Conservation (phyloP, 1,140 invertebrate species). For the Brachionus koreanus region DNA sequence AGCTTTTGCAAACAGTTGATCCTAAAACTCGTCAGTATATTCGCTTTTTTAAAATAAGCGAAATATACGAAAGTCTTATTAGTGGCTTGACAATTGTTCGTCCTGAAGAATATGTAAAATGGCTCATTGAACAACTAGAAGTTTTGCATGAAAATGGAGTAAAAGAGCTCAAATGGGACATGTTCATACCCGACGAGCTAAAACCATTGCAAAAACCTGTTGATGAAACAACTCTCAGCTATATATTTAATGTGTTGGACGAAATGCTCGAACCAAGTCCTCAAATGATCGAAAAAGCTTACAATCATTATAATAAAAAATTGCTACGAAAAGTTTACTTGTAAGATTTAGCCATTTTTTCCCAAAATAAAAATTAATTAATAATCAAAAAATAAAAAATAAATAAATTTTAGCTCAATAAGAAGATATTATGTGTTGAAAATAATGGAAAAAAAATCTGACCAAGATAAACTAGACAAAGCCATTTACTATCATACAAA, state of each 20-base stretch:
- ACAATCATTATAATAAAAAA: constrained; percentile 52
- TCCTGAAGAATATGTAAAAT: constrained; percentile 17
- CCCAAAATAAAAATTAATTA: background rate
- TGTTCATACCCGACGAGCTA: constrained; percentile 54
- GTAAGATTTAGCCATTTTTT: constrained; percentile 46
- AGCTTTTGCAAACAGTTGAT: constrained; percentile 36
- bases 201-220: constrained; percentile 47
- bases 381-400: too few relatives aligned
- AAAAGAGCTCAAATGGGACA: constrained; percentile 47
- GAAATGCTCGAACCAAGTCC: constrained; percentile 48
- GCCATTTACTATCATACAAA: constrained; percentile 49
- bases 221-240: constrained; percentile 36
- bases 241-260: constrained; percentile 35
- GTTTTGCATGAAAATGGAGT: background rate
- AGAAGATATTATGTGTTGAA: constrained; percentile 51
- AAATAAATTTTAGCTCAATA: constrained; percentile 50
- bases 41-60: constrained; percentile 39
- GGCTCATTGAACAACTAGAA: constrained; percentile 41
- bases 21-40: constrained; percentile 42
- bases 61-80: constrained; percentile 40
- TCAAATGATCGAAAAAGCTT: constrained; percentile 53
- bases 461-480: constrained; percentile 48
- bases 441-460: constrained; percentile 47
- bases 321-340: constrained; percentile 51
- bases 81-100: constrained; percentile 32